These are phyloP conservation scores for Turdus rufiventris DNA, from an alignment of 2,113 vertebrate genomes.

Conservation along the genomic window DNA sequence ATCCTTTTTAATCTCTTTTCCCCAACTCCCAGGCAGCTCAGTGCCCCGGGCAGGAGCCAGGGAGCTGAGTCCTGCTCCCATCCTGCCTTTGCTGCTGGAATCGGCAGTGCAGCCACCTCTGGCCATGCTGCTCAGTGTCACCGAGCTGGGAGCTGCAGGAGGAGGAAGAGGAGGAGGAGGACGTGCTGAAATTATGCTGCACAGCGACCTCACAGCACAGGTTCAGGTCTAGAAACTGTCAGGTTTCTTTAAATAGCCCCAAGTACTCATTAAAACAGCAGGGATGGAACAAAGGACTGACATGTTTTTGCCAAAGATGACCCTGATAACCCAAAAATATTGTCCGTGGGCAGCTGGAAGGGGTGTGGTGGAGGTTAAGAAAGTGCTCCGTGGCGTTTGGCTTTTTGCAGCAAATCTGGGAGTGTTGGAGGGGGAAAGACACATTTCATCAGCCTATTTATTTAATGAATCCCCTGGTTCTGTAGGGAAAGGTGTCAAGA, in stretches of 20 bases:
- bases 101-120: neutral
- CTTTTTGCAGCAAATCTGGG: neutral
- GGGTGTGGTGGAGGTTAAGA: neutral
- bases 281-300: neutral
- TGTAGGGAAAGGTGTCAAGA: fast-evolving
- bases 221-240: neutral
- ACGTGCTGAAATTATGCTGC: neutral
- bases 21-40: neutral
- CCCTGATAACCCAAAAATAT: neutral
- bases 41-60: neutral
- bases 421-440: neutral
- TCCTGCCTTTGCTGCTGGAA: fast-evolving
- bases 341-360: neutral
- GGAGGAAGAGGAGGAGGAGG: neutral
- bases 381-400: fast-evolving
- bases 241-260: neutral
- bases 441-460: neutral
- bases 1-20: neutral
- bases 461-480: neutral
- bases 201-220: neutral
- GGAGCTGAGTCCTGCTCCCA: neutral
- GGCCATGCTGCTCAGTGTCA: fast-evolving
- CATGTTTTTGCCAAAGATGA: neutral
- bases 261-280: neutral
- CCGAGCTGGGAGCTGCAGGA: neutral